These are phyloP conservation scores for Phengaris arion DNA, from an alignment of 2,888 invertebrate species.

Conservation along the genomic window DNA sequence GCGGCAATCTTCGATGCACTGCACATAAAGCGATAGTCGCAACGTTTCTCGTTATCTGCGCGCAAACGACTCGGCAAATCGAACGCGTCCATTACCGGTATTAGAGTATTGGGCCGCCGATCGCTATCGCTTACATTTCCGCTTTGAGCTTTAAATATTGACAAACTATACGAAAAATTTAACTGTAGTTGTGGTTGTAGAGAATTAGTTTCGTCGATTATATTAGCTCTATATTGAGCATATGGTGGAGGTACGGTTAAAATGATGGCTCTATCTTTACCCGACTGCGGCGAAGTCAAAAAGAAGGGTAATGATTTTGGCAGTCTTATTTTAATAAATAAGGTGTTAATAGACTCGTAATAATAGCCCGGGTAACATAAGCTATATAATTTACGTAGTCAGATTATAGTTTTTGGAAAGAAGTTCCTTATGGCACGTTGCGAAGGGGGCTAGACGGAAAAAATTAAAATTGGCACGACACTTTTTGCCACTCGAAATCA, in stretches of 20 bases:
- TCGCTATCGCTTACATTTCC: conserved; percentile 36
- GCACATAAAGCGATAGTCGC: conserved; percentile 60
- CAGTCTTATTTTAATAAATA: no score
- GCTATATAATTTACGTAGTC: no score
- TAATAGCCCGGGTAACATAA: no score
- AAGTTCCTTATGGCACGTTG: no score
- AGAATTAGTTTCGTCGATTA: neutral
- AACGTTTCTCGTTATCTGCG: conserved; percentile 69
- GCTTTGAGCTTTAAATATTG: conserved; percentile 27
- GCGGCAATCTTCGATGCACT: conserved; percentile 49
- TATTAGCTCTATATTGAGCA: neutral
- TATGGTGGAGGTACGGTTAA: neutral
- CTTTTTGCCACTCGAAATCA: no score
- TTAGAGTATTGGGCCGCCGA: conserved; percentile 50
- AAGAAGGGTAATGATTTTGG: no score
- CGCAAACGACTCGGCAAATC: conserved; percentile 76
- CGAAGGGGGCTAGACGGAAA: no score
- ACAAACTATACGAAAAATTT: neutral
- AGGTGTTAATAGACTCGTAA: no score
- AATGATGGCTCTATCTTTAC: no score
- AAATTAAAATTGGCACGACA: no score
- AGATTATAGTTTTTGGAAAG: no score
- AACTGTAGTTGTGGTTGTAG: neutral
- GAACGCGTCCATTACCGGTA: conserved; percentile 74
- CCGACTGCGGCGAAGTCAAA: no score